A percentile compares a stretch with the other conserved stretches of the same genome.
phyloP scores from a whole-genome alignment of 2,888 invertebrate species.

The Allacma fusca region DNA sequence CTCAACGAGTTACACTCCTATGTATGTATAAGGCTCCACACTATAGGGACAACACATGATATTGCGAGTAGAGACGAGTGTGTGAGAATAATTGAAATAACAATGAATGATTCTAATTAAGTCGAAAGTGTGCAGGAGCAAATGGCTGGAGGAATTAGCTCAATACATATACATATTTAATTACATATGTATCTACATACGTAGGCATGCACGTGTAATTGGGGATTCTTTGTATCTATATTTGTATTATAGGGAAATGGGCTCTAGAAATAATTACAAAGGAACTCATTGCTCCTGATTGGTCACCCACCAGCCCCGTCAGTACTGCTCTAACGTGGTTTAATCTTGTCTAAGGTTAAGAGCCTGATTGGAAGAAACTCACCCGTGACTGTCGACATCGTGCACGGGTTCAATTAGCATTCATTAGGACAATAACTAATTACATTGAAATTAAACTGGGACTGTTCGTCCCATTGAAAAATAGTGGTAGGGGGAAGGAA shows the following conservation, averaged over 20 bases:
- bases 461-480: neutral
- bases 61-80: neutral
- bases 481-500: no score
- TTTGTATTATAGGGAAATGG: no score
- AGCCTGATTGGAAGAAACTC: neutral
- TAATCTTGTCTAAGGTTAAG: constrained; percentile 16
- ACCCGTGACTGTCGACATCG: neutral
- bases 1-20: no score
- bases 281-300: neutral
- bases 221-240: no score
- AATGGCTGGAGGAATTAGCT: neutral
- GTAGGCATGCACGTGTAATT: no score
- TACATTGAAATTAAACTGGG: neutral
- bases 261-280: no score
- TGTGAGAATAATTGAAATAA: neutral
- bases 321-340: neutral
- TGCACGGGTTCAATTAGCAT: neutral
- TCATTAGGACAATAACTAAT: neutral
- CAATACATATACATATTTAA: no score
- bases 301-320: neutral
- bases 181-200: no score
- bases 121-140: neutral
- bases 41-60: neutral
- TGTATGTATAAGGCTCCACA: no score
- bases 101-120: constrained; percentile 8